A percentile compares a stretch with the other conserved stretches of the same genome.
Evolutionary conservation across 2,113 vertebrate genomes (phyloP).

Genomic region (Pao palembangensis): DNA sequence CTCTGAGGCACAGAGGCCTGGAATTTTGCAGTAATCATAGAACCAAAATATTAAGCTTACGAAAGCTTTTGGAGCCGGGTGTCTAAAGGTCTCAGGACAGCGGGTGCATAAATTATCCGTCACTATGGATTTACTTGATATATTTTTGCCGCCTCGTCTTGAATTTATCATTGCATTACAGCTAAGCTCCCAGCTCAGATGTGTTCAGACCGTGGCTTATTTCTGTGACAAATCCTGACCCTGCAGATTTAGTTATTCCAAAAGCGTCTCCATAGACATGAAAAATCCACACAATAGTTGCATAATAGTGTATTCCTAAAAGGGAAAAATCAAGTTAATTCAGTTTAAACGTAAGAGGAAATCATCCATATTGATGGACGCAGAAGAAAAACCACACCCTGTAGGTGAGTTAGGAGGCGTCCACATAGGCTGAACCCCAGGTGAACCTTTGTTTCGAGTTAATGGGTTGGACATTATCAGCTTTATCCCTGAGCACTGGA

Average conservation of each 20-base stretch:
- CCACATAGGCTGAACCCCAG: conserved; percentile 17
- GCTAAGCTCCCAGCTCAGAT: conserved; percentile 19
- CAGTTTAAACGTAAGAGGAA: conserved; percentile 4
- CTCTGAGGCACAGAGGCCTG: not conserved
- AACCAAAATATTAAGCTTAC: not conserved
- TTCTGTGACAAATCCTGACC: conserved; percentile 39
- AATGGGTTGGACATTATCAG: conserved; percentile 31
- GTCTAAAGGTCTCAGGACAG: not conserved
- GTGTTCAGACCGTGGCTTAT: conserved; percentile 37
- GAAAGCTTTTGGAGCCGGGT: conserved; percentile 1
- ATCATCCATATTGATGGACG: not conserved
- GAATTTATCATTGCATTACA: conserved; percentile 17
- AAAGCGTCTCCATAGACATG: conserved; percentile 38
- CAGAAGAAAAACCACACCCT: not conserved
- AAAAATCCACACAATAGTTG: conserved; percentile 22
- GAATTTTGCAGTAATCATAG: not conserved
- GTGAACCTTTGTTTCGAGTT: conserved; percentile 38
- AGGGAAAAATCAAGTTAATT: conserved; percentile 18
- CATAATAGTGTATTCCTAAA: conserved; percentile 35
- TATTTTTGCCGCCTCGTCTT: conserved; percentile 13
- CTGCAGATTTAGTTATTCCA: conserved; percentile 35
- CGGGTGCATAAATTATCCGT: conserved; percentile 9
- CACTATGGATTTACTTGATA: conserved; percentile 11
- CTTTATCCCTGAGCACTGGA: conserved; percentile 36
- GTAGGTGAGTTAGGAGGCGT: conserved; percentile 4